Evolutionary conservation across 2,888 invertebrate genomes (phyloP).

Genomic region (Agrilus biguttatus): DNA sequence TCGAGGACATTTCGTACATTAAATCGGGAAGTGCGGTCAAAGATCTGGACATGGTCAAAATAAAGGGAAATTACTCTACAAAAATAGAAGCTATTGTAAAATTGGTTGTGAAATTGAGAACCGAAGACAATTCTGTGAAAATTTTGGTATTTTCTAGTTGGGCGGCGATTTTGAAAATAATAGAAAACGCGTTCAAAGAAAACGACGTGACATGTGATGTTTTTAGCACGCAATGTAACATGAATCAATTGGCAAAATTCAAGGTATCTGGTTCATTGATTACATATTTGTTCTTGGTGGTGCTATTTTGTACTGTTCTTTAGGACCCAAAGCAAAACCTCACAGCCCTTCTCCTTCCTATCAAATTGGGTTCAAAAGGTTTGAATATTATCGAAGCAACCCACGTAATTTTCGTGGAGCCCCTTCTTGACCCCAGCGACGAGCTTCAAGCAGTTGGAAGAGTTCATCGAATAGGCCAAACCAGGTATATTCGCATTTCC

Average conservation of each 20-base stretch:
- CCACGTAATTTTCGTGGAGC: constrained; percentile 62
- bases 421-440: constrained; percentile 55
- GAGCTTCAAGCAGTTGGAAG: constrained; percentile 66
- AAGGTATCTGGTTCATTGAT: constrained; percentile 27
- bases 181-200: constrained; percentile 36
- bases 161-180: constrained; percentile 35
- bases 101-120: constrained; percentile 38
- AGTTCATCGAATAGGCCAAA: constrained; percentile 68
- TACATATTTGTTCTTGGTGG: not conserved
- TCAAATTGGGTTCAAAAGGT: constrained; percentile 58
- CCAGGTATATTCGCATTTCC: constrained; percentile 32
- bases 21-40: constrained; percentile 15
- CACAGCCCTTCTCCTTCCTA: constrained; percentile 49
- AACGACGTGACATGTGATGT: constrained; percentile 33
- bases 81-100: constrained; percentile 52
- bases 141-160: constrained; percentile 57
- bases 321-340: constrained; percentile 30
- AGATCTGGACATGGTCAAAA: constrained; percentile 18
- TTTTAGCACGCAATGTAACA: constrained; percentile 11
- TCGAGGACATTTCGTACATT: constrained; percentile 36
- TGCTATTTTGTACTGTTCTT: not conserved
- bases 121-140: constrained; percentile 43
- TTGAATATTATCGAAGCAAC: constrained; percentile 66
- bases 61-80: constrained; percentile 52
- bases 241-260: constrained; percentile 33